Evolutionary conservation across 2,113 vertebrate species (phyloP).

Genomic region (Capra hircus): DNA sequence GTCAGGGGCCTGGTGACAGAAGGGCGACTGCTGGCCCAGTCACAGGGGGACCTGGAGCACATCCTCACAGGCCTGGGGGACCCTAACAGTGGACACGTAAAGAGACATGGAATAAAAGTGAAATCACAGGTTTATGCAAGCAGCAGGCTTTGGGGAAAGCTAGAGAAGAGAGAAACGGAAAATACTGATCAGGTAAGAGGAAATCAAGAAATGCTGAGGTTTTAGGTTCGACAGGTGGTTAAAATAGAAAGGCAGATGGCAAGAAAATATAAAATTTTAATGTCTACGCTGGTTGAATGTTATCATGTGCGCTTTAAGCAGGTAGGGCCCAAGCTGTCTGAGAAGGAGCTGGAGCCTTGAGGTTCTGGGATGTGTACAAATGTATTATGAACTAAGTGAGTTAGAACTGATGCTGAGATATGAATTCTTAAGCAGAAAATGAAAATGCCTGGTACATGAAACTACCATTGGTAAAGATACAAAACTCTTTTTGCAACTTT

Average conservation of each 20-base stretch:
- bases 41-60: neutral
- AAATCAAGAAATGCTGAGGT: neutral
- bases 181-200: neutral
- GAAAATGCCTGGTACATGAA: neutral
- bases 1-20: neutral
- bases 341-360: neutral
- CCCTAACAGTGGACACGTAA: neutral
- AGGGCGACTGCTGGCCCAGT: neutral
- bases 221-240: neutral
- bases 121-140: neutral
- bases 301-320: neutral
- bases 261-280: neutral
- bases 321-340: neutral
- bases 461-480: neutral
- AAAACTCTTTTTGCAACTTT: neutral
- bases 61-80: neutral
- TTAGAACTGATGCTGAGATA: neutral
- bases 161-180: neutral
- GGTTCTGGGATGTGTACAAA: neutral
- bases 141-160: neutral
- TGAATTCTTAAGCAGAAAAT: neutral
- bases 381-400: neutral
- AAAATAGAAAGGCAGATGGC: neutral
- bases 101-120: neutral
- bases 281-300: neutral